phyloP scores from a whole-genome alignment of 2,797 vertebrate species.

The Denticeps clupeoides region DNA sequence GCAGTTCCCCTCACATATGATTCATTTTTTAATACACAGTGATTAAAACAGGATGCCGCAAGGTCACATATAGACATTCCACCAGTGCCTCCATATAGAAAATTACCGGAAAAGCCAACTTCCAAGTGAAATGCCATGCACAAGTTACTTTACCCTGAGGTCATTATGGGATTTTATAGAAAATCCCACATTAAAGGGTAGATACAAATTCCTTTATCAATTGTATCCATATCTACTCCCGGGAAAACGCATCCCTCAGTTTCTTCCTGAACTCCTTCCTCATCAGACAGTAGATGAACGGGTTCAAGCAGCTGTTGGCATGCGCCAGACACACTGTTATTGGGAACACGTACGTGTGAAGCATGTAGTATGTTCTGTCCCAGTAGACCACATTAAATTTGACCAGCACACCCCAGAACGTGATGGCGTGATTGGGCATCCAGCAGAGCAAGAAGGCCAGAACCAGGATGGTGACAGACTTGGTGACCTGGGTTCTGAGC shows the following conservation, averaged over 20 bases:
- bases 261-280: conserved; percentile 58
- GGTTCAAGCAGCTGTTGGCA: conserved; percentile 66
- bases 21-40: too few species aligned
- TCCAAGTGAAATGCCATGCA: too few species aligned
- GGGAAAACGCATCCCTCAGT: conserved; percentile 39
- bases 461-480: conserved; percentile 55
- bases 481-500: conserved; percentile 52
- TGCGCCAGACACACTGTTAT: conserved; percentile 64
- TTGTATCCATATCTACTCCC: too few species aligned
- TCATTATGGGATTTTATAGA: too few species aligned
- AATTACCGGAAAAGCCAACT: too few species aligned
- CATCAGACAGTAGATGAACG: conserved; percentile 63
- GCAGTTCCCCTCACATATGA: too few species aligned
- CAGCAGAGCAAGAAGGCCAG: conserved; percentile 60
- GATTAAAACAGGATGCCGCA: too few species aligned
- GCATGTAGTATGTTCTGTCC: conserved; percentile 56
- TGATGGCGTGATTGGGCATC: conserved; percentile 61
- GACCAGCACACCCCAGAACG: conserved; percentile 65
- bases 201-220: too few species aligned
- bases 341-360: conserved; percentile 63
- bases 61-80: too few species aligned
- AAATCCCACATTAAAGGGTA: too few species aligned
- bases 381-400: conserved; percentile 58
- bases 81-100: too few species aligned
- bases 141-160: too few species aligned